Evolutionary conservation across 2,797 vertebrate genomes (phyloP).

Genomic region (Rhinophrynus dorsalis): DNA sequence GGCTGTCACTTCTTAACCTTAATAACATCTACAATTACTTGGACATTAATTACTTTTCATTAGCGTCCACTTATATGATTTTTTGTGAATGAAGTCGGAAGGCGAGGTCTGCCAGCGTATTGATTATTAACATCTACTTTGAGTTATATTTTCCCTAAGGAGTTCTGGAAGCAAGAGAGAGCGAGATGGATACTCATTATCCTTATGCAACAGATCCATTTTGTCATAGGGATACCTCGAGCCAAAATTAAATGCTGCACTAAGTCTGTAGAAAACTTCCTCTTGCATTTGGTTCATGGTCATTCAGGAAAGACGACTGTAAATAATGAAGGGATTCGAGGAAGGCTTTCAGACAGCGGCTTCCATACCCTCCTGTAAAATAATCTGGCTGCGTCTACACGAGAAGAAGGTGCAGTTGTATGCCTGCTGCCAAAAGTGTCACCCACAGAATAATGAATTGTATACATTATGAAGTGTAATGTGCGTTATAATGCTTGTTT

Average conservation of each 20-base stretch:
- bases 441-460: constrained; percentile 31
- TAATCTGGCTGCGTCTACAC: not conserved
- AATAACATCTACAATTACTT: not conserved
- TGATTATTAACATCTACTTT: not conserved
- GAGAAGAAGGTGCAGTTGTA: constrained; percentile 7
- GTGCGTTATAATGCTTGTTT: constrained; percentile 33
- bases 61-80: not conserved
- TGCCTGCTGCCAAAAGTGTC: constrained; percentile 22
- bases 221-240: not conserved
- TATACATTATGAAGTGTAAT: constrained; percentile 30
- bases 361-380: constrained; percentile 6
- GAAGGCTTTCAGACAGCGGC: not conserved
- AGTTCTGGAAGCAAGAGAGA: not conserved
- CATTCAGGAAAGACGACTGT: not conserved
- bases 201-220: not conserved
- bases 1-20: not conserved
- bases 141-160: not conserved
- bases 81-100: not conserved
- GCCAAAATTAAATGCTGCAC: not conserved
- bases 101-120: not conserved
- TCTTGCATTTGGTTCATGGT: not conserved
- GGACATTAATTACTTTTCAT: constrained; percentile 4
- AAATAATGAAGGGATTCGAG: constrained; percentile 27
- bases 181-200: not conserved
- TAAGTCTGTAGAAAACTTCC: not conserved